phyloP scores from a whole-genome alignment of 2,113 vertebrate genomes.

The Rynchops niger region DNA sequence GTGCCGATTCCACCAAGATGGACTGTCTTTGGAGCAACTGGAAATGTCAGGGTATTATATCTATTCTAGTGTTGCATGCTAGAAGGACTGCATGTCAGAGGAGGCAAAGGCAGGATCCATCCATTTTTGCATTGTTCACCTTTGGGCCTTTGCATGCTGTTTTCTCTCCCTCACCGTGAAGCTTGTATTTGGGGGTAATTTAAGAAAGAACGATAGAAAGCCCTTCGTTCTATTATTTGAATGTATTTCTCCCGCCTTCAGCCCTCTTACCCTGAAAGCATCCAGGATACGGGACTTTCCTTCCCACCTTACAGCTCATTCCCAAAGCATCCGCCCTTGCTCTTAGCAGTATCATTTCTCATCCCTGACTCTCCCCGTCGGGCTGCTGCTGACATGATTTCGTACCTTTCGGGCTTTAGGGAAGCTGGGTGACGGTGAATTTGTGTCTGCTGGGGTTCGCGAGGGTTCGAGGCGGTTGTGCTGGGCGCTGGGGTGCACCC shows the following conservation, averaged over 20 bases:
- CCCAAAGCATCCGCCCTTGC: constrained; percentile 29
- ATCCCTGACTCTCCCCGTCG: neutral
- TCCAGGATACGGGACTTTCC: neutral
- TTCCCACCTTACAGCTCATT: neutral
- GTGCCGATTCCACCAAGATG: constrained; percentile 91
- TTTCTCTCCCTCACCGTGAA: neutral
- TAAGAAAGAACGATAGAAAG: neutral
- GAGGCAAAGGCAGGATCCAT: constrained; percentile 54
- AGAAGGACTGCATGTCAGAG: constrained; percentile 53
- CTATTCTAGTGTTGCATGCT: constrained; percentile 76
- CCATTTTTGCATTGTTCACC: constrained; percentile 74
- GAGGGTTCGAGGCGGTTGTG: neutral
- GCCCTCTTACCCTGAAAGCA: neutral
- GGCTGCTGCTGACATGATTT: neutral
- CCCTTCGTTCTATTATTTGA: neutral
- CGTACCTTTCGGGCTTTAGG: neutral
- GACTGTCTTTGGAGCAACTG: constrained; percentile 95
- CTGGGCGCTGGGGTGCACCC: constrained; percentile 29
- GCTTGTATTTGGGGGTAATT: constrained; percentile 42
- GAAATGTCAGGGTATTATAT: constrained; percentile 94
- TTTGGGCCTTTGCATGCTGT: constrained; percentile 73
- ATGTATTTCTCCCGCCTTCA: neutral
- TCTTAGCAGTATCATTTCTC: neutral
- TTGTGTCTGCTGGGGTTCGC: neutral
- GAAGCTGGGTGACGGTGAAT: neutral